These are phyloP conservation scores for Apostichopus japonicus DNA, from an alignment of 35 echinoderm and acorn worm genomes.

Conservation along the genomic window DNA sequence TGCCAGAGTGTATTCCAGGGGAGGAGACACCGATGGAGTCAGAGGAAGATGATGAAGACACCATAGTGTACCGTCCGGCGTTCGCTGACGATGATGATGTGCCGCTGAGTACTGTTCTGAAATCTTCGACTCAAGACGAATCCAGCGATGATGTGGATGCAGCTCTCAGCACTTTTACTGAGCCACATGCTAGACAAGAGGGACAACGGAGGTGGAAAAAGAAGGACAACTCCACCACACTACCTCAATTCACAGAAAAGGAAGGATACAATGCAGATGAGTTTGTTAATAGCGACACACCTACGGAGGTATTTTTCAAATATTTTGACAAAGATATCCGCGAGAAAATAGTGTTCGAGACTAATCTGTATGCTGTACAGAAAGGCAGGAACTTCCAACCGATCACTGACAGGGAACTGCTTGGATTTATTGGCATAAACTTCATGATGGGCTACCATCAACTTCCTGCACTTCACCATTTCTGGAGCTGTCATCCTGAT, in stretches of 20 bases:
- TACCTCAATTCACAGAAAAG: neutral
- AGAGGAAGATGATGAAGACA: neutral
- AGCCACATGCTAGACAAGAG: neutral
- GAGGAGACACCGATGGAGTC: neutral
- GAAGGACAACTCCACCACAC: neutral
- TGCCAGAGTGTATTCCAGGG: neutral
- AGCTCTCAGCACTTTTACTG: neutral
- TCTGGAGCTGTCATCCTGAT: slow-evolving; percentile 23
- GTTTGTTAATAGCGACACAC: neutral
- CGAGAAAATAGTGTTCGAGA: neutral
- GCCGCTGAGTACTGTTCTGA: slow-evolving; percentile 14
- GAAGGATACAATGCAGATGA: neutral
- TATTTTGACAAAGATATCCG: neutral
- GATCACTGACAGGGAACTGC: slow-evolving; percentile 24
- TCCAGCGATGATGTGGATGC: neutral
- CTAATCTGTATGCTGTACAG: slow-evolving; percentile 39
- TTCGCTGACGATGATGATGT: slow-evolving; percentile 21
- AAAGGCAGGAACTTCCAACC: slow-evolving; percentile 37
- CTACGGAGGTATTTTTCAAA: neutral
- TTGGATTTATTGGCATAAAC: slow-evolving; percentile 31
- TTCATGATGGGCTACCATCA: slow-evolving; percentile 41
- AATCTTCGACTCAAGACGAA: neutral
- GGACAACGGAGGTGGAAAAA: neutral
- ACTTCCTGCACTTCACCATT: neutral
- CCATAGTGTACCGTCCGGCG: neutral